Conservation (phyloP, 2,888 invertebrate species). For the Platerodrilus igneus region DNA sequence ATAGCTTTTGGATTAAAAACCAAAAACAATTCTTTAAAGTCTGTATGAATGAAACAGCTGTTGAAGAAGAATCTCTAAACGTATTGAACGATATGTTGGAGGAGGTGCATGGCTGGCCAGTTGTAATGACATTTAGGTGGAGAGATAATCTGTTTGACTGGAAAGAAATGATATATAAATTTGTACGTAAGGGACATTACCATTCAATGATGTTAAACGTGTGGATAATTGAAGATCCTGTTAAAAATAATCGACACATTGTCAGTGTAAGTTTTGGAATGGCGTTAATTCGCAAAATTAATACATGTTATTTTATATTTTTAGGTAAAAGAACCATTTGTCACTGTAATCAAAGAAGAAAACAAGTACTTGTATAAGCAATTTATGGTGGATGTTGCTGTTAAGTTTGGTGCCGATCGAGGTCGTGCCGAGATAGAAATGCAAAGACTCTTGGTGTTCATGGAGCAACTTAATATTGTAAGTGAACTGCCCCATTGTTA, state of each 20-base stretch:
- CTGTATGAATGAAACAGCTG: conserved; percentile 27
- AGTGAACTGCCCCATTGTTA: background rate
- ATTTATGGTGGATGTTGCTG: conserved; percentile 32
- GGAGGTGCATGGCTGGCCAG: conserved; percentile 37
- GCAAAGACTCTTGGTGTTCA: conserved; percentile 30
- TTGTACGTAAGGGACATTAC: conserved; percentile 31
- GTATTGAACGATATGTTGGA: conserved; percentile 29
- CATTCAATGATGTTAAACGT: conserved; percentile 30
- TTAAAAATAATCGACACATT: background rate
- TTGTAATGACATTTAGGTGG: conserved; percentile 31
- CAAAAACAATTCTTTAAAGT: conserved; percentile 23
- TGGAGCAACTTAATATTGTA: conserved; percentile 29
- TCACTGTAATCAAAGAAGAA: background rate
- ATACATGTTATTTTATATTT: too few species aligned
- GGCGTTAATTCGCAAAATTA: too few species aligned
- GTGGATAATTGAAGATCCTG: conserved; percentile 7
- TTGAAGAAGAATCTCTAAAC: conserved; percentile 19
- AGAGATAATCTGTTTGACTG: conserved; percentile 31
- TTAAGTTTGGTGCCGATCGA: conserved; percentile 27
- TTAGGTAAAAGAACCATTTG: conserved; percentile 5
- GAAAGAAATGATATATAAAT: conserved; percentile 31
- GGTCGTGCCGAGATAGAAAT: conserved; percentile 26
- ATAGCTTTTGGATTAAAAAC: conserved; percentile 3
- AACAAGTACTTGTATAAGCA: conserved; percentile 13
- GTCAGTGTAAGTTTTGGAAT: too few species aligned